Base-by-base conservation (phyloP, 2,113 vertebrate genomes). In the Nanorana parkeri region DNA sequence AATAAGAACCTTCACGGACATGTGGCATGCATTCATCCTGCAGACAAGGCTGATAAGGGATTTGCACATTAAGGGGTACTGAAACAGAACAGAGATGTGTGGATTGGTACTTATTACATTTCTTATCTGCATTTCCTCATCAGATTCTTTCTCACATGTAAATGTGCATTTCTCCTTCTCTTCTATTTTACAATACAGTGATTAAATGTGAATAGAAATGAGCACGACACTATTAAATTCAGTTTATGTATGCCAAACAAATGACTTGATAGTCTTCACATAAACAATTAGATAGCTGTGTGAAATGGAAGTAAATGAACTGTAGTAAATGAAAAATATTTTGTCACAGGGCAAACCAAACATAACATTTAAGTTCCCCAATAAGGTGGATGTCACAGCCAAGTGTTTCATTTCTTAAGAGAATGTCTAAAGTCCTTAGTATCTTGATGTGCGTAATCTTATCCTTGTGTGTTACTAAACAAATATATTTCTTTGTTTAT, bases 201-300 rank as follows among this genome's bases (percentile, higher is more conserved):
- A 73, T 73, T 73, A 58, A 56, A 72, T 54, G 52, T 72, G 69
- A 55, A 41, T 32, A 68, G 6, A 68, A 72, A 73, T 58, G 52
- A 73, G 51, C 71, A 73, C 58, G 13, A 58, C 71, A 58, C 52
- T 73, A 58, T 73, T 73, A 58, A 23, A 73, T n/a, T 73, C 71
- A 56, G 47, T 32, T 73, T 73, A 73, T 73, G 54, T 20, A 73
- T 73, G 54, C 71, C 19, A 73, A 73, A 73, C 71, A 73, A 73
- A 73, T 73, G 71, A 73, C 17, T 16, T 73, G 69, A 73, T 73
- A 73, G 52, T 56, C 52, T 73, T 73, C 71, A 73, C 51, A 58
- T 56, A 56, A 72, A 73, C 24, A 26, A 73, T 51, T 41, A 52
- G 21, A 41, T 20, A 73, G 17, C 21, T 24, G 71, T 28, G 71